A percentile compares a stretch with the other conserved stretches of the same genome.
Conservation (phyloP, 2,113 vertebrate genomes). For the Isichthys henryi region DNA sequence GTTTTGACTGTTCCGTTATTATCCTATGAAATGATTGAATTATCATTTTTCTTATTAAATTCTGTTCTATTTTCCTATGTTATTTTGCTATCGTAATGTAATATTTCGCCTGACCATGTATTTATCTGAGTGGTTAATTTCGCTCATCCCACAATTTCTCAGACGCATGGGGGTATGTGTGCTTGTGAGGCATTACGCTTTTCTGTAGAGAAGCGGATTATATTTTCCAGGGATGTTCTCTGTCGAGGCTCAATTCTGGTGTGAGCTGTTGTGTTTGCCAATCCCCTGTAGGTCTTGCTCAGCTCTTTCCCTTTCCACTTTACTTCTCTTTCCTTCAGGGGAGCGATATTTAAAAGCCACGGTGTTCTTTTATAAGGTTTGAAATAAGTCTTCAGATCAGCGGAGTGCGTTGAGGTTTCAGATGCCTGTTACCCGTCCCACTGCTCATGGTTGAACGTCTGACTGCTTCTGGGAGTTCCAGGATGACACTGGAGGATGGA, state of each 20-base stretch:
- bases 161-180: too few relatives aligned
- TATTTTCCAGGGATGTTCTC: slow-evolving; percentile 6
- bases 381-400: neutral
- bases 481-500: neutral
- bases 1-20: neutral
- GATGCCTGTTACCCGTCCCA: neutral
- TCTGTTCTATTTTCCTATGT: neutral
- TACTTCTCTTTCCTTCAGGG: neutral
- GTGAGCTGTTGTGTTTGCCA: neutral
- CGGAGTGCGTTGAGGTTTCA: neutral
- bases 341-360: neutral
- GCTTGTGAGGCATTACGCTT: neutral
- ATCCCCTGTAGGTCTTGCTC: slow-evolving; percentile 9
- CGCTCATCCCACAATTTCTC: neutral
- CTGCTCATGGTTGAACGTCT: neutral
- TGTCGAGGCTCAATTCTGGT: neutral
- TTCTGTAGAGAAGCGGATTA: neutral
- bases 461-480: neutral
- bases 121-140: neutral
- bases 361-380: neutral
- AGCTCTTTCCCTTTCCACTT: neutral
- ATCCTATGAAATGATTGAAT: neutral
- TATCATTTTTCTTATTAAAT: neutral
- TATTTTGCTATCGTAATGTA: neutral
- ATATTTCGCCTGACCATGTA: neutral